These are phyloP conservation scores for Pandemis corylana DNA, from an alignment of 2,888 invertebrate genomes.

Conservation along the genomic window DNA sequence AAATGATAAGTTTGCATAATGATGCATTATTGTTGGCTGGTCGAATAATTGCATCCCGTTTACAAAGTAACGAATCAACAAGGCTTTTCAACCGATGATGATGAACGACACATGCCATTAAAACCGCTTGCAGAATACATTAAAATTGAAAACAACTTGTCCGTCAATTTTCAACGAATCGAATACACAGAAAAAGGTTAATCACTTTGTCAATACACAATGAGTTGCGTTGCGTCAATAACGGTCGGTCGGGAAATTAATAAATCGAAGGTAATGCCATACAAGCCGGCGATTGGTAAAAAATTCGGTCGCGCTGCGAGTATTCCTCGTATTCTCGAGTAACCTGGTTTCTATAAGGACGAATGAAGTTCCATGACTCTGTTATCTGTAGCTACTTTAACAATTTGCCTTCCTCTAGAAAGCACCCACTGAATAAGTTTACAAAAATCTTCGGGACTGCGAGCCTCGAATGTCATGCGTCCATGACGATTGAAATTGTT, in stretches of 20 bases:
- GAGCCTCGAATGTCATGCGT: neutral
- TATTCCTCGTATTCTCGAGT: too few relatives aligned
- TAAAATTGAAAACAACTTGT: conserved; percentile 35
- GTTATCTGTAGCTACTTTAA: too few relatives aligned
- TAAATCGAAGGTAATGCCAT: conserved; percentile 51
- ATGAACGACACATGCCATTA: neutral
- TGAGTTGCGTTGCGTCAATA: conserved; percentile 35
- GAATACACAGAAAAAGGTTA: conserved; percentile 37
- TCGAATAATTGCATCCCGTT: too few relatives aligned
- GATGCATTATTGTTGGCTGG: neutral
- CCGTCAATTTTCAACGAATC: conserved; percentile 32
- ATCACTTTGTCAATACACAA: conserved; percentile 38
- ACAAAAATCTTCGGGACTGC: too few relatives aligned
- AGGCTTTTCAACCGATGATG: neutral
- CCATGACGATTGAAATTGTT: neutral
- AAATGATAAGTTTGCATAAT: too few relatives aligned
- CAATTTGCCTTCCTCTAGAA: too few relatives aligned
- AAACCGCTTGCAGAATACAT: conserved; percentile 9
- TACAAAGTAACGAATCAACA: neutral
- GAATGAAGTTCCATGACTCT: neutral
- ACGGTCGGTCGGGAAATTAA: conserved; percentile 44
- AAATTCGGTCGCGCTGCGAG: conserved; percentile 32
- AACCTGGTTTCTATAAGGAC: neutral
- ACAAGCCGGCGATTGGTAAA: conserved; percentile 42
- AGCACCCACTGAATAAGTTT: too few relatives aligned